These are phyloP conservation scores for Pilophorus perplexus DNA, from an alignment of 2,888 invertebrate genomes.

Conservation along the genomic window DNA sequence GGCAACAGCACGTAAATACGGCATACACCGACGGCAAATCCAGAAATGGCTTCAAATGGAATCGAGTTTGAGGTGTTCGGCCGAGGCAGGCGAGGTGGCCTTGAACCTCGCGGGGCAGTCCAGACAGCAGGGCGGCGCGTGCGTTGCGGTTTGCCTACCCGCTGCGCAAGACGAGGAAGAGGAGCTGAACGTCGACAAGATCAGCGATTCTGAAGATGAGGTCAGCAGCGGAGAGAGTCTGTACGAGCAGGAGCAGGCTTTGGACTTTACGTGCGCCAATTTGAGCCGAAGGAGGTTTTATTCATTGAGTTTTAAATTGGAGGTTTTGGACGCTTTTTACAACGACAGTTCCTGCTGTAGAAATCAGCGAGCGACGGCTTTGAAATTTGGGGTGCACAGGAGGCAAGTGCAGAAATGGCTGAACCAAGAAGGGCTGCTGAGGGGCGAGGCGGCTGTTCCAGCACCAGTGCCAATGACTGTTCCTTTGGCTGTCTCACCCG, in stretches of 20 bases:
- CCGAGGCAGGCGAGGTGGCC: constrained; percentile 52
- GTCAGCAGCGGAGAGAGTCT: constrained; percentile 47
- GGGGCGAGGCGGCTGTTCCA: constrained; percentile 51
- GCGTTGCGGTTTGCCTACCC: constrained; percentile 44
- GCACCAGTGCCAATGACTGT: background rate
- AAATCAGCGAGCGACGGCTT: constrained; percentile 57
- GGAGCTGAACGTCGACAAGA: constrained; percentile 48
- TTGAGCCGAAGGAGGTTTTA: constrained; percentile 54
- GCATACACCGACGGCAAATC: constrained; percentile 83
- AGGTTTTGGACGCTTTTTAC: constrained; percentile 56
- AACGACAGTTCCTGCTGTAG: constrained; percentile 54
- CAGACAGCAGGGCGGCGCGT: constrained; percentile 54
- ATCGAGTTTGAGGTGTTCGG: constrained; percentile 69
- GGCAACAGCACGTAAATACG: constrained; percentile 85
- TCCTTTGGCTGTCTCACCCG: background rate
- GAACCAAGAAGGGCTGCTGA: constrained; percentile 53
- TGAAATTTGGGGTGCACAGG: constrained; percentile 56
- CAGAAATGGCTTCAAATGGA: constrained; percentile 91
- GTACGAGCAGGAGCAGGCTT: constrained; percentile 48
- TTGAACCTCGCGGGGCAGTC: constrained; percentile 55
- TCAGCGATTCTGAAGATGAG: constrained; percentile 49
- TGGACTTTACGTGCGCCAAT: constrained; percentile 50
- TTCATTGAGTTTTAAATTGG: constrained; percentile 55
- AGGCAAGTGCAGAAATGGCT: constrained; percentile 58
- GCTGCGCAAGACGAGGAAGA: constrained; percentile 44